These are phyloP conservation scores for Cassiopea xamachana DNA, from an alignment of 30 jellyfish, hydroid and myxozoan genomes.

Conservation along the genomic window DNA sequence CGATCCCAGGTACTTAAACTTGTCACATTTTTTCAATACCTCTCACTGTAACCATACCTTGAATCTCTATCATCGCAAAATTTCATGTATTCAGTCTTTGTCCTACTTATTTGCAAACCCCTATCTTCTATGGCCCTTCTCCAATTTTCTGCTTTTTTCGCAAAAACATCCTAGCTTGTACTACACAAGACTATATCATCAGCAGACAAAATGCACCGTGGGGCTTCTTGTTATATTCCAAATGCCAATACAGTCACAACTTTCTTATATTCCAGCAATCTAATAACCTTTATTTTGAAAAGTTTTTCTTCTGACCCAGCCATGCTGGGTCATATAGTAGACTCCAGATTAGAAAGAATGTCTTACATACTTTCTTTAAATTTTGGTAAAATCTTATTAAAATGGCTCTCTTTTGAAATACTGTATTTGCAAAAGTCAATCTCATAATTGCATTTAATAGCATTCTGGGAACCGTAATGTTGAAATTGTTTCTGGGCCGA, in stretches of 20 bases:
- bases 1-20: slow-evolving; percentile 22
- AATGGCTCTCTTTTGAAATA: too few species aligned
- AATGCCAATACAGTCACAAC: not conserved
- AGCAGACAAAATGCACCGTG: not conserved
- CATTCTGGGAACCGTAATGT: too few species aligned
- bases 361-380: too few species aligned
- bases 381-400: too few species aligned
- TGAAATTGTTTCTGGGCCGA: too few species aligned
- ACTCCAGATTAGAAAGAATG: too few species aligned
- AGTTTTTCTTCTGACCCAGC: too few species aligned
- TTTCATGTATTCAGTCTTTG: slow-evolving; percentile 34
- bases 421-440: too few species aligned
- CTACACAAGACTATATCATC: not conserved
- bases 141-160: not conserved
- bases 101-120: slow-evolving; percentile 9
- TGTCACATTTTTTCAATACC: not conserved
- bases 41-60: not conserved
- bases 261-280: too few species aligned
- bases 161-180: not conserved
- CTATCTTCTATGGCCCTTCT: slow-evolving; percentile 17
- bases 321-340: too few species aligned
- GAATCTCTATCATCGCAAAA: not conserved
- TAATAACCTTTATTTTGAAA: too few species aligned
- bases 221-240: not conserved
- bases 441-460: too few species aligned